Evolutionary conservation across 37 sponge, comb jelly and placozoan genomes (phyloP).

Genomic region (Bolinopsis microptera): DNA sequence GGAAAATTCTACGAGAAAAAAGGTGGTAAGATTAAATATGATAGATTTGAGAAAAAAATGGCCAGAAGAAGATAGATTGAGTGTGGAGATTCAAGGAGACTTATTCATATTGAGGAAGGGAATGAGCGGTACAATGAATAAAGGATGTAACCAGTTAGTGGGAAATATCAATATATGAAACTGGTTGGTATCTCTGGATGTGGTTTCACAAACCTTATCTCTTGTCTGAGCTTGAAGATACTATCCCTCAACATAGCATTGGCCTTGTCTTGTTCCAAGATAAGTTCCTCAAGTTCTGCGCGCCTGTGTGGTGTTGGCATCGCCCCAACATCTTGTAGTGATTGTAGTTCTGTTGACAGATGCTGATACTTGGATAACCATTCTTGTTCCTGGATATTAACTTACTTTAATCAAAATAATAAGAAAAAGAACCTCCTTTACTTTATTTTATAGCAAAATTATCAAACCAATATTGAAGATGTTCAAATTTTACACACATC

Average conservation of each 20-base stretch:
- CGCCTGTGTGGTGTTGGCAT: slow-evolving; percentile 7
- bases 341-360: background rate
- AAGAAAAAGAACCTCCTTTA: background rate
- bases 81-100: too few relatives aligned
- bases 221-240: slow-evolving; percentile 62
- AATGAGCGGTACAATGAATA: too few relatives aligned
- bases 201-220: slow-evolving; percentile 48
- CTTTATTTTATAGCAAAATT: background rate
- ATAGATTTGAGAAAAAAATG: too few relatives aligned
- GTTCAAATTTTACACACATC: background rate
- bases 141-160: too few relatives aligned
- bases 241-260: slow-evolving; percentile 47
- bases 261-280: slow-evolving; percentile 46
- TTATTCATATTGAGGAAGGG: too few relatives aligned
- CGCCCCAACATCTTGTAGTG: background rate
- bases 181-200: too few relatives aligned
- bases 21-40: too few relatives aligned
- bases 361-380: slow-evolving; percentile 52
- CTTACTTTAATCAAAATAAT: background rate
- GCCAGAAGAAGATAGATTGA: too few relatives aligned
- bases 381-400: slow-evolving; percentile 29
- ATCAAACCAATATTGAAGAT: too few relatives aligned
- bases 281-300: slow-evolving; percentile 52
- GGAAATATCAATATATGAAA: too few relatives aligned
- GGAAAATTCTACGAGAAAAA: too few relatives aligned